phyloP scores from a whole-genome alignment of 2,888 invertebrate genomes.

The Drosophila aldrichi region DNA sequence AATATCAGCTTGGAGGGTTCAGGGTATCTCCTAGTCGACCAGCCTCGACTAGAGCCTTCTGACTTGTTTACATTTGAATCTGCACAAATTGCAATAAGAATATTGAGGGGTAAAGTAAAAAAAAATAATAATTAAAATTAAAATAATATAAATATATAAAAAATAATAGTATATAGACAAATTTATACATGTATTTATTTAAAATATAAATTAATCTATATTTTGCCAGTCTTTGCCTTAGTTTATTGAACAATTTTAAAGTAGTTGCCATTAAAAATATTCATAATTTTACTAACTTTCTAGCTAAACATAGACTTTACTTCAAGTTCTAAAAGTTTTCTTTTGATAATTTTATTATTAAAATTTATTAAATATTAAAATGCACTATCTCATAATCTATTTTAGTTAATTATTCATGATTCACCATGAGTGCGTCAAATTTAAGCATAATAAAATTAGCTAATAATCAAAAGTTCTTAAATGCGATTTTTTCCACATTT shows the following conservation, averaged over 20 bases:
- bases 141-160: no score
- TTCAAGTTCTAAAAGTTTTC: no score
- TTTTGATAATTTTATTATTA: no score
- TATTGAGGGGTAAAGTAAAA: background rate
- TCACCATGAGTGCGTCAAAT: background rate
- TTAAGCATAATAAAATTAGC: background rate
- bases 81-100: slow-evolving; percentile 3
- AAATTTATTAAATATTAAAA: background rate
- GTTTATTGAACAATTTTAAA: no score
- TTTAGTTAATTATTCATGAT: background rate
- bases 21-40: no score
- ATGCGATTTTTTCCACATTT: background rate
- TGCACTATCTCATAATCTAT: background rate
- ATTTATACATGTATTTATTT: background rate
- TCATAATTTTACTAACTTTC: no score
- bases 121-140: background rate
- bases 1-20: no score
- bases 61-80: background rate
- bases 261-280: no score
- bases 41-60: no score
- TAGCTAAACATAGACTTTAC: no score
- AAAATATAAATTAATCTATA: no score
- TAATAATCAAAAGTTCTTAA: background rate
- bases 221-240: no score
- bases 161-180: background rate